Evolutionary conservation across 2,797 vertebrate species (phyloP), one percentile per base, ranked within the genome.

Genomic region (Phoebastria nigripes): DNA sequence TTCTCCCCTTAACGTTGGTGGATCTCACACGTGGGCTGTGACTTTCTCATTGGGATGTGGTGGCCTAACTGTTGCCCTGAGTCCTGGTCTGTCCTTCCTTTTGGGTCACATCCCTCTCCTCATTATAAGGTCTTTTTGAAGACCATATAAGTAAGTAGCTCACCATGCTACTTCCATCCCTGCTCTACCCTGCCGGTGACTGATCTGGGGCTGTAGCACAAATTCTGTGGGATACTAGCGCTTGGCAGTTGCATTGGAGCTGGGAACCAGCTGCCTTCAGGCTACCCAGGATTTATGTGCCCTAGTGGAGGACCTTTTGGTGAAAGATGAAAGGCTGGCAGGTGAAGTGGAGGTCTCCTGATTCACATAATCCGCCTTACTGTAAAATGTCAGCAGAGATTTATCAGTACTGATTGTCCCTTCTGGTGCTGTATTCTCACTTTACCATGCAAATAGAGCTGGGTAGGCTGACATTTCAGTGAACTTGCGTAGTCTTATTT

Each of bases 291-390:
- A 65, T 86, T 86, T 86, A 21, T 49, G n/a, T 46, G 33, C 12
- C 35, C 29, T n/a, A 9, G 14, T 2, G 1, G 39, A 90, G 39
- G 39, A 11, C 28, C 15, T 59, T 86, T 67, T 88, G 26, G 29
- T 62, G 42, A 70, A 69, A 91, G 49, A 52, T 65, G 61, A 78
- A 90, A 93, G 59, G 44, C 86, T 83, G 73, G 59, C 59, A 82
- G 62, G 24, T 93, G 87, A 89, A 82, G 35, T 65, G 41, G 61
- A 84, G 29, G 39, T 93, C 51, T 25, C 66, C 29, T 46, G 66
- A 16, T 89, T 82, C 86, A 15, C 47, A 20, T 80, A 47, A 90
- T 65, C 55, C 0, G 0, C 46, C 42, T 65, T 7, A 8, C 18
- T 62, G 16, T 69, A 59, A 87, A 84, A 87, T 52, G 28, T 76